These are phyloP conservation scores for Chalcis sispes DNA, from an alignment of 2,888 invertebrate species.

Conservation along the genomic window DNA sequence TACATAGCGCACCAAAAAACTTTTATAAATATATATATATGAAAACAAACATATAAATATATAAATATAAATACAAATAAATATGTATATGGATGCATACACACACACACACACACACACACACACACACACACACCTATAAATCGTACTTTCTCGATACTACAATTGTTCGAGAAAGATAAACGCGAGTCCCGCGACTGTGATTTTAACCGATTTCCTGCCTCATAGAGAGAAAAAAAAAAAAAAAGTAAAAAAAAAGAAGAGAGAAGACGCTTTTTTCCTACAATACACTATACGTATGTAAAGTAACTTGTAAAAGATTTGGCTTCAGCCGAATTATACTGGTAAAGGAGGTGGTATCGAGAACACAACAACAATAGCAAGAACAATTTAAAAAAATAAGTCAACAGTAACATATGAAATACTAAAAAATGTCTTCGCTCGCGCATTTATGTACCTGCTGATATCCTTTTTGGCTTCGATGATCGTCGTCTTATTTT, in stretches of 20 bases:
- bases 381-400: not conserved
- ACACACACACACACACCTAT: too few relatives aligned
- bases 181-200: constrained; percentile 54
- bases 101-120: too few relatives aligned
- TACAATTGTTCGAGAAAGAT: constrained; percentile 21
- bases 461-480: constrained; percentile 41
- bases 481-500: constrained; percentile 28
- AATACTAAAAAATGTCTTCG: constrained; percentile 25
- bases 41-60: constrained; percentile 34
- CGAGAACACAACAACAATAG: constrained; percentile 16
- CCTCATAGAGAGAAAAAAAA: constrained; percentile 40
- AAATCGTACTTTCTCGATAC: constrained; percentile 28
- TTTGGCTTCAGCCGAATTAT: constrained; percentile 13
- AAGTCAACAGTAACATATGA: not conserved
- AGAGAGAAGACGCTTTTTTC: constrained; percentile 42
- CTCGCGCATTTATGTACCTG: constrained; percentile 53
- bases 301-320: constrained; percentile 6
- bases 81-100: constrained; percentile 25
- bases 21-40: constrained; percentile 49
- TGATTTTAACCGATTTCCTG: constrained; percentile 58
- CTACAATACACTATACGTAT: constrained; percentile 26
- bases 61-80: constrained; percentile 35
- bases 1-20: constrained; percentile 44
- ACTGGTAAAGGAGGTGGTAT: not conserved
- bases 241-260: constrained; percentile 16